These are phyloP conservation scores for Myopa tessellatipennis DNA, from an alignment of 2,888 invertebrate species.

Conservation along the genomic window DNA sequence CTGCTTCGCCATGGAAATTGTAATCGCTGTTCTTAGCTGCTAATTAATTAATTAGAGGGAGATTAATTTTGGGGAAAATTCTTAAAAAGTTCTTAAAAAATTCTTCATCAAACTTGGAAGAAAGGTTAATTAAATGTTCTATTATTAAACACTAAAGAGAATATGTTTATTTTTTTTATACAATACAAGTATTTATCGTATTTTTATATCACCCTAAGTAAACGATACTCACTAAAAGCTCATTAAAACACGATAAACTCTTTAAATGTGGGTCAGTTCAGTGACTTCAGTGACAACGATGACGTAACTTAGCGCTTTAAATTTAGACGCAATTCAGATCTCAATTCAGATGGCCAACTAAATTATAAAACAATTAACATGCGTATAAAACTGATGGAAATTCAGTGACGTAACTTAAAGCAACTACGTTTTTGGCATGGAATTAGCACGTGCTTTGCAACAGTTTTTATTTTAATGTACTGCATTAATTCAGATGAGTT, in stretches of 20 bases:
- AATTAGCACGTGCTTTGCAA: constrained; percentile 30
- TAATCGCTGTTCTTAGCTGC: too few species aligned
- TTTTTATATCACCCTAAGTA: neutral
- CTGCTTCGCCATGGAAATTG: too few species aligned
- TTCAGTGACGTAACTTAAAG: constrained; percentile 14
- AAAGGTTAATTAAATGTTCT: too few species aligned
- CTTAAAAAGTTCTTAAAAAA: too few species aligned
- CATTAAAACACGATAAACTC: neutral
- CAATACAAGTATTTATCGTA: too few species aligned
- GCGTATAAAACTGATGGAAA: neutral
- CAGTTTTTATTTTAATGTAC: neutral
- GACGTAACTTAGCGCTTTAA: neutral
- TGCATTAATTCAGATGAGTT: neutral
- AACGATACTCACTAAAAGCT: neutral
- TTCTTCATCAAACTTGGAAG: too few species aligned
- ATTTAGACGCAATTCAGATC: too few species aligned
- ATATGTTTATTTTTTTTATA: too few species aligned
- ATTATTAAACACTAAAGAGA: too few species aligned
- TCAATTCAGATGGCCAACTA: constrained; percentile 47
- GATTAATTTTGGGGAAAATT: too few species aligned
- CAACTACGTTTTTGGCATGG: constrained; percentile 1
- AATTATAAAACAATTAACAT: constrained; percentile 31
- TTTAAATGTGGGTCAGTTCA: constrained; percentile 57
- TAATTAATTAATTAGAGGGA: too few species aligned
- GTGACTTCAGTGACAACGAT: constrained; percentile 36